phyloP scores from a whole-genome alignment of 2,797 vertebrate genomes.

The Falco concolor region DNA sequence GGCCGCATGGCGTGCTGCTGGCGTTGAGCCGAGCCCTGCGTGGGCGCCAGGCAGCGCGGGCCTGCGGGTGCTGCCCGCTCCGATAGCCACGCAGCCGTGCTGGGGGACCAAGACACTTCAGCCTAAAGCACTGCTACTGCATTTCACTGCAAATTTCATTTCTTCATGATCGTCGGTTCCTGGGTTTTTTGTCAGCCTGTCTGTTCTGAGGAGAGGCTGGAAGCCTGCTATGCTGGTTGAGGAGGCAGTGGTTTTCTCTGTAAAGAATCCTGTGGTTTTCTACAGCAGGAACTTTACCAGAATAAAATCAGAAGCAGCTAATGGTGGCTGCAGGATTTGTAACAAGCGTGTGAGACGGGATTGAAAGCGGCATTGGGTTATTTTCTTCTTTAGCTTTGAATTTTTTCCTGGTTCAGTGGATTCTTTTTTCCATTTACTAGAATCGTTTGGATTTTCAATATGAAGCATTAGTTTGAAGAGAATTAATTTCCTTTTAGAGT shows the following conservation, averaged over 20 bases:
- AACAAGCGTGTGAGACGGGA: neutral
- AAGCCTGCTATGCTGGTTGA: neutral
- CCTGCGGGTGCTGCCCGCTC: neutral
- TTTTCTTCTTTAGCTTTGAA: neutral
- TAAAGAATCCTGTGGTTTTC: constrained; percentile 44
- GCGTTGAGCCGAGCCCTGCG: neutral
- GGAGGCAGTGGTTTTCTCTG: constrained; percentile 26
- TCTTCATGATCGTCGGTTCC: neutral
- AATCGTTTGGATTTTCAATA: constrained; percentile 12
- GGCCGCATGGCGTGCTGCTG: rapidly evolving
- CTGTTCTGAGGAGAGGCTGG: neutral
- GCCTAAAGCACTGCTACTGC: neutral
- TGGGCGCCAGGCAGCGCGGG: neutral
- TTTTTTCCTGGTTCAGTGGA: constrained; percentile 5
- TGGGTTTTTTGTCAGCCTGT: constrained; percentile 16
- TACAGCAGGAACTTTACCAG: constrained; percentile 1
- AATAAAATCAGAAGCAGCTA: constrained; percentile 33
- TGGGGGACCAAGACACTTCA: neutral
- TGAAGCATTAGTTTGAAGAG: neutral
- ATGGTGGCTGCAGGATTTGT: constrained; percentile 20
- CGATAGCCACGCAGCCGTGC: neutral
- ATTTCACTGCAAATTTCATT: constrained; percentile 15
- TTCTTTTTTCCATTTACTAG: constrained; percentile 24
- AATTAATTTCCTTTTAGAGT: constrained; percentile 10
- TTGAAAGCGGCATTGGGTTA: neutral